A percentile compares a stretch with the other conserved stretches of the same genome.
Conservation (phyloP, 2,888 invertebrate species). For the Campoplex capitator region DNA sequence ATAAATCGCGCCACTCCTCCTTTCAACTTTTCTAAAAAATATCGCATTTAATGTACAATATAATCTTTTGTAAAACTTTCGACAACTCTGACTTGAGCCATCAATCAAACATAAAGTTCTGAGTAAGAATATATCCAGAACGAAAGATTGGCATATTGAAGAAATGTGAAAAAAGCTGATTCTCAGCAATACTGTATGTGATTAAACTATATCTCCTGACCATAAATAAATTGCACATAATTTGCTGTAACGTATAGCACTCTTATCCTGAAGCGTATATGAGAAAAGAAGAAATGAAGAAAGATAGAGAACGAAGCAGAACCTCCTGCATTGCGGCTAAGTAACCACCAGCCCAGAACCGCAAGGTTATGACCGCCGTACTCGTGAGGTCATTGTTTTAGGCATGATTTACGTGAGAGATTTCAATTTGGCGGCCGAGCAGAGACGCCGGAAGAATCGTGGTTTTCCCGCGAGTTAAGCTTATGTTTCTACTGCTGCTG, state of each 20-base stretch:
- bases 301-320: slow-evolving; percentile 47
- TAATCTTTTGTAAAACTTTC: too few species aligned
- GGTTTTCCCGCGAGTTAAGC: slow-evolving; percentile 32
- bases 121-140: not conserved
- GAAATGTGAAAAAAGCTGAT: not conserved
- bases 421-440: slow-evolving; percentile 76
- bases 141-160: slow-evolving; percentile 28
- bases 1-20: too few species aligned
- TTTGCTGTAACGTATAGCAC: slow-evolving; percentile 5
- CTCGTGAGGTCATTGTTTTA: slow-evolving; percentile 73
- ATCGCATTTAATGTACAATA: too few species aligned
- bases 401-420: slow-evolving; percentile 79
- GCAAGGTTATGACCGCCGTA: slow-evolving; percentile 65
- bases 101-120: too few species aligned
- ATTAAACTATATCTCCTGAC: not conserved
- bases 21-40: too few species aligned
- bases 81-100: too few species aligned
- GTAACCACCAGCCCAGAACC: slow-evolving; percentile 79
- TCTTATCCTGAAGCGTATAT: slow-evolving; percentile 16
- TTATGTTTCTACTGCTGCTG: slow-evolving; percentile 38
- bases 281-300: slow-evolving; percentile 15
- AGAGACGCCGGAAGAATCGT: slow-evolving; percentile 67
- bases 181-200: slow-evolving; percentile 23
- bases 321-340: slow-evolving; percentile 81
- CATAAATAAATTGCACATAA: not conserved